A percentile compares a stretch with the other conserved stretches of the same genome.
Conservation (phyloP, 2,113 vertebrate genomes). For the Reinhardtius hippoglossoides region DNA sequence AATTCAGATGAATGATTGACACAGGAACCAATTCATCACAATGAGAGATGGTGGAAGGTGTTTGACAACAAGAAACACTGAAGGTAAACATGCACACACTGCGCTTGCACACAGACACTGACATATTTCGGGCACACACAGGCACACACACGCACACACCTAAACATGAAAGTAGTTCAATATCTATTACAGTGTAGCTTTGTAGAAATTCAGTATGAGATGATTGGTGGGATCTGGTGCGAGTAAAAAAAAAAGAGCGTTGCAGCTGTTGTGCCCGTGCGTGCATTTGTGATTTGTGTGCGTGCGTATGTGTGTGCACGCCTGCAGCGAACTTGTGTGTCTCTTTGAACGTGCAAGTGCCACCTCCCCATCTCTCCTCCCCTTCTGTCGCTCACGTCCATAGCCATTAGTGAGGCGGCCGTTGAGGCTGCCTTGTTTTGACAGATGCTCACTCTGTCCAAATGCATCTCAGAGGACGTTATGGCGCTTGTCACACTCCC, state of each 20-base stretch:
- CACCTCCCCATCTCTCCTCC: slow-evolving; percentile 51
- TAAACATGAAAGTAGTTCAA: slow-evolving; percentile 60
- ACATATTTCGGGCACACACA: slow-evolving; percentile 17
- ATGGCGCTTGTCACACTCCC: slow-evolving; percentile 81
- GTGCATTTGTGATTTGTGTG: slow-evolving; percentile 17
- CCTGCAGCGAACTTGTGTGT: slow-evolving; percentile 39
- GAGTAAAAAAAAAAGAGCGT: slow-evolving; percentile 16
- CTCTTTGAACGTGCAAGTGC: slow-evolving; percentile 59
- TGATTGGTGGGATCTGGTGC: slow-evolving; percentile 67
- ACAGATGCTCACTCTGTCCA: slow-evolving; percentile 86
- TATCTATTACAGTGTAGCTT: slow-evolving; percentile 65
- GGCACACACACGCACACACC: slow-evolving; percentile 18
- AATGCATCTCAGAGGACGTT: slow-evolving; percentile 84
- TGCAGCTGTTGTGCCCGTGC: slow-evolving; percentile 41
- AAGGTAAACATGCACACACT: slow-evolving; percentile 64
- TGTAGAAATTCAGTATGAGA: slow-evolving; percentile 68
- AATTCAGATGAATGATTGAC: slow-evolving; percentile 78
- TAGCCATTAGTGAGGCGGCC: slow-evolving; percentile 81
- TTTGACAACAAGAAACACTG: slow-evolving; percentile 67
- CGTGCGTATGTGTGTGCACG: neutral
- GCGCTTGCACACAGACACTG: slow-evolving; percentile 40
- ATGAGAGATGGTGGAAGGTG: slow-evolving; percentile 71
- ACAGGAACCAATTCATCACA: slow-evolving; percentile 73
- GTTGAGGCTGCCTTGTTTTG: slow-evolving; percentile 84
- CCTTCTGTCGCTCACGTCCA: slow-evolving; percentile 74